A percentile compares a stretch with the other conserved stretches of the same genome.
phyloP scores from a whole-genome alignment of 2,797 vertebrate species.

The Ispidina lecontei region DNA sequence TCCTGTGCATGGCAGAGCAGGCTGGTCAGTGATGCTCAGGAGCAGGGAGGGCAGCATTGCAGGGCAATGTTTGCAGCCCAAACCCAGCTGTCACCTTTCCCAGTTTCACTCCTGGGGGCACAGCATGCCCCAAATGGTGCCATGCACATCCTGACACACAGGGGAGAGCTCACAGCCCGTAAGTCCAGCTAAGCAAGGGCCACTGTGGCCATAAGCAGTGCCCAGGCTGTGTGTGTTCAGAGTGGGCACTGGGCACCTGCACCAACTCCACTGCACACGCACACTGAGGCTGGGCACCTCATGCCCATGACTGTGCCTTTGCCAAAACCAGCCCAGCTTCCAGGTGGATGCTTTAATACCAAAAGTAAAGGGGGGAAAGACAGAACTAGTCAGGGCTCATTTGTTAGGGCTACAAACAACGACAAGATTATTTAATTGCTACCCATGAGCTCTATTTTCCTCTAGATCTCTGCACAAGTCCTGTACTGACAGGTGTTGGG shows the following conservation, averaged over 20 bases:
- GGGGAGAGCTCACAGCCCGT: neutral
- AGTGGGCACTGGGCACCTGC: neutral
- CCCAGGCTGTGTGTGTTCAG: accelerated
- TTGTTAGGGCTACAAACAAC: neutral
- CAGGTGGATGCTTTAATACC: neutral
- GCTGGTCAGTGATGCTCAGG: neutral
- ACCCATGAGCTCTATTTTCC: neutral
- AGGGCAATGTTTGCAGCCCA: accelerated
- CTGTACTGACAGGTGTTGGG: neutral
- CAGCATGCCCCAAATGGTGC: neutral
- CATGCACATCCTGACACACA: neutral
- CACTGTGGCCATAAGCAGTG: neutral
- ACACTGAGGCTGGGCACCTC: neutral
- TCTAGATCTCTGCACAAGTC: neutral
- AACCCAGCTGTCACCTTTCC: neutral
- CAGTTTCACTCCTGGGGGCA: accelerated
- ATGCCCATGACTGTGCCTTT: neutral
- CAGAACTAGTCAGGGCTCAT: neutral
- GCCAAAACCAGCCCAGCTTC: neutral
- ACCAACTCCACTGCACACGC: neutral
- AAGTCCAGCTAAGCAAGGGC: neutral
- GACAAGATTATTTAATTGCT: neutral
- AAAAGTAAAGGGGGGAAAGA: neutral
- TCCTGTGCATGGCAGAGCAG: neutral
- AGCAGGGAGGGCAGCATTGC: neutral